These are phyloP conservation scores for Hippocampus comes DNA, from an alignment of 2,113 vertebrate species.

Conservation along the genomic window DNA sequence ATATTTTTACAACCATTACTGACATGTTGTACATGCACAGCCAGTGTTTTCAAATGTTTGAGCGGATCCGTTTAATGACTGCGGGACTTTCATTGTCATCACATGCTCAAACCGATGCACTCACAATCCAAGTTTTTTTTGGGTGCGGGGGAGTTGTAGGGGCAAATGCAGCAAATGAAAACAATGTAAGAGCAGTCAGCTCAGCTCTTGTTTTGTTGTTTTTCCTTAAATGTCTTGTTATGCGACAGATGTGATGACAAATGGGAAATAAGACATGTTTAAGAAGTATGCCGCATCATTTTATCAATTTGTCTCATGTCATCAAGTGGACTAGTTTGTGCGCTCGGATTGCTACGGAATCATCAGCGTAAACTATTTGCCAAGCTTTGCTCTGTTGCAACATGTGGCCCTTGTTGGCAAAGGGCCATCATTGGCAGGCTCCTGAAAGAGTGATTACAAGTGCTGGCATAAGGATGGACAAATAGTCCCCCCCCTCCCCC, in stretches of 20 bases:
- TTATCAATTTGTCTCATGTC: not conserved
- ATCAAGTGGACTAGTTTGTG: not conserved
- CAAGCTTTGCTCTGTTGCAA: constrained; percentile 72
- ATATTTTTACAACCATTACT: not conserved
- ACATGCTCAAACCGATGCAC: not conserved
- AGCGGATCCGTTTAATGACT: not conserved
- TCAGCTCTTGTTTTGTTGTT: too few relatives aligned
- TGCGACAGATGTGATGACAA: too few relatives aligned
- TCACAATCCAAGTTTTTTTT: not conserved
- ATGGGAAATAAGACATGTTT: not conserved
- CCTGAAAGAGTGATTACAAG: constrained; percentile 85
- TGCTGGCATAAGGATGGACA: constrained; percentile 92
- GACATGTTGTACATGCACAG: not conserved
- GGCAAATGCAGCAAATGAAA: too few relatives aligned
- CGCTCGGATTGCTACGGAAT: not conserved
- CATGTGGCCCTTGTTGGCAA: constrained; percentile 76
- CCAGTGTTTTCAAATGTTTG: not conserved
- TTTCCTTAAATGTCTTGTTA: too few relatives aligned
- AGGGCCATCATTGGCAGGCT: constrained; percentile 82
- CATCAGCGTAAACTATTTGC: constrained; percentile 40
- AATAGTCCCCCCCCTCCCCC: constrained; percentile 76
- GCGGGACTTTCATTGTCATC: not conserved
- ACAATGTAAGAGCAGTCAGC: too few relatives aligned
- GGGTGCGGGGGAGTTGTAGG: too few relatives aligned
- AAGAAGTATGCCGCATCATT: not conserved